Conservation (phyloP, 1,140 invertebrate species). For the Ceratina calcarata region DNA sequence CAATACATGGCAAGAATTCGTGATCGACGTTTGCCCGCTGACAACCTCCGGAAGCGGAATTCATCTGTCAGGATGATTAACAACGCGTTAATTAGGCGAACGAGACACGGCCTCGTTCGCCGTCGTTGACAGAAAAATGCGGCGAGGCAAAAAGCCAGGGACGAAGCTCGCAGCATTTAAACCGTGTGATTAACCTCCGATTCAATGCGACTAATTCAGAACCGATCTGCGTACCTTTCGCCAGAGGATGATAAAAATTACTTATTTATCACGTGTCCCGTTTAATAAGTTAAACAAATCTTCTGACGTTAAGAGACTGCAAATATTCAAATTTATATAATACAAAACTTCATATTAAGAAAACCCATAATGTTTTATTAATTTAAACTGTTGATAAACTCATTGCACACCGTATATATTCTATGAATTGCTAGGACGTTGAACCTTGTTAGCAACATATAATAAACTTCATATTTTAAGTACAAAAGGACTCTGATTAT, state of each 20-base stretch:
- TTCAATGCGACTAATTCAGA: slow-evolving; percentile 25
- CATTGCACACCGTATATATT: too few relatives aligned
- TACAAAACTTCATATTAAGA: too few relatives aligned
- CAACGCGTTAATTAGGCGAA: slow-evolving; percentile 43
- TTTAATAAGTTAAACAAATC: background rate
- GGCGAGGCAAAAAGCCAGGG: slow-evolving; percentile 1
- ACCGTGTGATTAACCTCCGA: slow-evolving; percentile 19
- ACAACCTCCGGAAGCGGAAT: slow-evolving; percentile 47
- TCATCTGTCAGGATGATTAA: slow-evolving; percentile 51
- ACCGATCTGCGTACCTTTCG: background rate
- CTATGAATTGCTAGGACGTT: too few relatives aligned
- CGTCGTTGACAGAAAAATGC: slow-evolving; percentile 20
- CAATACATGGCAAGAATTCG: slow-evolving; percentile 31
- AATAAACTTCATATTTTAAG: too few relatives aligned
- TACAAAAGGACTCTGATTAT: background rate
- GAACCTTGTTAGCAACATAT: too few relatives aligned
- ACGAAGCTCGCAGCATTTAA: background rate
- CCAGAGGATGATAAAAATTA: background rate
- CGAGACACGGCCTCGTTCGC: background rate
- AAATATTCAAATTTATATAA: too few relatives aligned
- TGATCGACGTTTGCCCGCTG: slow-evolving; percentile 40
- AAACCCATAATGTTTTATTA: too few relatives aligned
- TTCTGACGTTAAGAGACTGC: background rate
- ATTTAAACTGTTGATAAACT: too few relatives aligned
- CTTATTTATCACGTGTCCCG: background rate